phyloP scores from a whole-genome alignment of 2,888 invertebrate genomes.

The Pandemis corylana region DNA sequence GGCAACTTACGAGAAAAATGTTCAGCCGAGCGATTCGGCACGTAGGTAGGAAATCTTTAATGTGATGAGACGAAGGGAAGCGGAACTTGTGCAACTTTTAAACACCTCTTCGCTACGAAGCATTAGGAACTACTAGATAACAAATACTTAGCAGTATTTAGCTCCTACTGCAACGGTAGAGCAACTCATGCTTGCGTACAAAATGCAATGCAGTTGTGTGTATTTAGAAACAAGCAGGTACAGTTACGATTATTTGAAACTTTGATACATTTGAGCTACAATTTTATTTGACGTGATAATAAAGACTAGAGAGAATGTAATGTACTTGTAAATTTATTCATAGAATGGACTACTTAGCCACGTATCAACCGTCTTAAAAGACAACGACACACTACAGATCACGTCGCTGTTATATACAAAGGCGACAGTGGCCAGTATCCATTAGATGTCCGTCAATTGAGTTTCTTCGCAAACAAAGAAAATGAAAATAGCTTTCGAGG shows the following conservation, averaged over 20 bases:
- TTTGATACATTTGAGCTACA: too few species aligned
- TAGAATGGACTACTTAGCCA: neutral
- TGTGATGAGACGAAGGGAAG: conserved; percentile 32
- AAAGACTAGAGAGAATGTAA: neutral
- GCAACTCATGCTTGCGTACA: neutral
- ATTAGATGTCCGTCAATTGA: conserved; percentile 4
- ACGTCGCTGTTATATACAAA: neutral
- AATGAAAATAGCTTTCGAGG: conserved; percentile 12
- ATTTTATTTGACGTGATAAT: too few species aligned
- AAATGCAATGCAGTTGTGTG: too few species aligned
- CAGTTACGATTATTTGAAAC: too few species aligned
- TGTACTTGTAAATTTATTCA: neutral
- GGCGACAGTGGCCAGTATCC: conserved; percentile 1
- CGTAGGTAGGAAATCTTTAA: conserved; percentile 35
- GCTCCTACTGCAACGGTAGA: neutral
- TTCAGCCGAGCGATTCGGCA: conserved; percentile 34
- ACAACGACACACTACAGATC: neutral
- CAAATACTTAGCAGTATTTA: neutral
- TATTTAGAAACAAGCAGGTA: too few species aligned
- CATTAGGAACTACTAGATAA: neutral
- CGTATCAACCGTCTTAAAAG: neutral
- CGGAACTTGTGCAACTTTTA: conserved; percentile 34
- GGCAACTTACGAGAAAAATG: conserved; percentile 48
- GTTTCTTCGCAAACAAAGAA: conserved; percentile 1
- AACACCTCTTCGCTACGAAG: conserved; percentile 7